A percentile compares a stretch with the other conserved stretches of the same genome.
phyloP scores from a whole-genome alignment of 2,888 invertebrate species.

The Melolontha melolontha region DNA sequence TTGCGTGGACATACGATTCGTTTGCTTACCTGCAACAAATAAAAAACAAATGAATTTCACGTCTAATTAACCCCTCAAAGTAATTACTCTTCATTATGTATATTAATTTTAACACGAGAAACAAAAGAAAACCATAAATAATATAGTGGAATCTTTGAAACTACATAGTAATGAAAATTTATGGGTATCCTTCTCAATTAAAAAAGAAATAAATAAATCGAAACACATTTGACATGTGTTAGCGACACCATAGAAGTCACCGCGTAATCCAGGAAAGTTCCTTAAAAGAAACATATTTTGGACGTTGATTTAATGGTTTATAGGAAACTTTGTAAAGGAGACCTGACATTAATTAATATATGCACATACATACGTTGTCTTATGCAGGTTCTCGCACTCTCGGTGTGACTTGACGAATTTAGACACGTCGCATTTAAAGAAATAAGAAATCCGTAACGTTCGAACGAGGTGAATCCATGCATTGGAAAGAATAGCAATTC shows the following conservation, averaged over 20 bases:
- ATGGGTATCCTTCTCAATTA: slow-evolving; percentile 11
- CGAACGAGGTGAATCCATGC: slow-evolving; percentile 28
- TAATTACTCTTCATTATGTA: slow-evolving; percentile 2
- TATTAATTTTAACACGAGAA: slow-evolving; percentile 6
- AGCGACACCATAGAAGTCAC: background rate
- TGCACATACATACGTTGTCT: slow-evolving; percentile 31
- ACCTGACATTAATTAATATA: slow-evolving; percentile 43
- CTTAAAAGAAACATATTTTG: background rate
- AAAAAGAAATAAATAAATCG: background rate
- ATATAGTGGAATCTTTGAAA: background rate
- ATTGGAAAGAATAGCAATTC: slow-evolving; percentile 13
- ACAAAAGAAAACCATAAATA: slow-evolving; percentile 19
- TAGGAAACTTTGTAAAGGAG: background rate
- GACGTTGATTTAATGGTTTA: slow-evolving; percentile 25
- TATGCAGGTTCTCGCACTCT: background rate
- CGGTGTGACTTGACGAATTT: slow-evolving; percentile 16
- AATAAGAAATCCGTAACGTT: slow-evolving; percentile 17
- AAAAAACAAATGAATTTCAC: slow-evolving; percentile 14
- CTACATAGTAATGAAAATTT: too few relatives aligned
- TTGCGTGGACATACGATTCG: background rate
- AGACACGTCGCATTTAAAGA: slow-evolving; percentile 6
- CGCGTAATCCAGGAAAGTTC: background rate
- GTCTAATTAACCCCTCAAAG: slow-evolving; percentile 1
- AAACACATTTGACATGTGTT: slow-evolving; percentile 23
- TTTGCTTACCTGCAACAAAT: slow-evolving; percentile 41